Percentiles rank a stretch among this genome's conserved stretches.
Evolutionary conservation across 1,140 invertebrate species (phyloP).

Genomic region (Conus betulinus): DNA sequence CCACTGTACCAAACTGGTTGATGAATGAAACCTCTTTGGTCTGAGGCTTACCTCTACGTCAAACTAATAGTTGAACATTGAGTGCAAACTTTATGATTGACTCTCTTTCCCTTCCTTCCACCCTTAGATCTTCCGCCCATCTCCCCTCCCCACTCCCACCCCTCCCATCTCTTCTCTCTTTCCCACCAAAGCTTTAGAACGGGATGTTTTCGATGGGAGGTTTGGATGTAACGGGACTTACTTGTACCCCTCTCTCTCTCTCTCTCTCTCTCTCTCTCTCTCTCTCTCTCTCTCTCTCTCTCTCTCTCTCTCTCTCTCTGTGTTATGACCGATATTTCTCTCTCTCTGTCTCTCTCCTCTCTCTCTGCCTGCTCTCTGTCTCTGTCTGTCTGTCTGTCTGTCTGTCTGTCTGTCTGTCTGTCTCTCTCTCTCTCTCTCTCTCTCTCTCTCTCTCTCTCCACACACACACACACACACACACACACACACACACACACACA

Average conservation of each 20-base stretch:
- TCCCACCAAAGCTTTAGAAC: too few relatives aligned
- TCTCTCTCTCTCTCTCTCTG: background rate
- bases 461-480: too few relatives aligned
- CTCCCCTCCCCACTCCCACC: background rate
- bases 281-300: background rate
- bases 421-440: background rate
- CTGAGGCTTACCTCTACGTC: too few relatives aligned
- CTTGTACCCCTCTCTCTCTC: background rate
- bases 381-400: background rate
- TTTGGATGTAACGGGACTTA: too few relatives aligned
- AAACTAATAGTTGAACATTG: too few relatives aligned
- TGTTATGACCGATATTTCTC: background rate
- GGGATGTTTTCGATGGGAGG: too few relatives aligned
- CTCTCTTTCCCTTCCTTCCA: background rate
- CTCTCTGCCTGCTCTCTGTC: too few relatives aligned
- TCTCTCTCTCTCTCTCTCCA: background rate
- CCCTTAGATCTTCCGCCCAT: background rate
- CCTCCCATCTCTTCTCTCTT: background rate
- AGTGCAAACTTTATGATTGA: too few relatives aligned
- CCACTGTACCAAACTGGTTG: too few relatives aligned
- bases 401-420: background rate
- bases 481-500: too few relatives aligned
- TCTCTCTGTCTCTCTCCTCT: background rate
- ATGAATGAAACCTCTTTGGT: too few relatives aligned
- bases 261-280: constrained; percentile 1